phyloP scores from a whole-genome alignment of 23 tunicate species.

The Oikopleura albicans region DNA sequence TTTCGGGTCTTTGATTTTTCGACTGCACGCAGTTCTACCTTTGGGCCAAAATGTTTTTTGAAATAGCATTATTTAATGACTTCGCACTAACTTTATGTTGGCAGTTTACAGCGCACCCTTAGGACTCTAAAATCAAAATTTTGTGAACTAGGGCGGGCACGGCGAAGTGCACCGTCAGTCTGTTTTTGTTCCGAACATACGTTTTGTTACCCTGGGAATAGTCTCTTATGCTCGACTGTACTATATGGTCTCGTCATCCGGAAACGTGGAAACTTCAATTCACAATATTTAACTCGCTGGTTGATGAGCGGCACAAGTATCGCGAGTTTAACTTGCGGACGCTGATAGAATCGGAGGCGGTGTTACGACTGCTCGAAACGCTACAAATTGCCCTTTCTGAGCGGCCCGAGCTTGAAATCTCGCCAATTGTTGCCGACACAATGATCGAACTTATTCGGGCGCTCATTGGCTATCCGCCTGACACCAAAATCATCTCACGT shows the following conservation, averaged over 20 bases:
- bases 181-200: no score
- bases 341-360: constrained; percentile 31
- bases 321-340: constrained; percentile 60
- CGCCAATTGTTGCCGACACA: not conserved
- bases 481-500: constrained; percentile 26
- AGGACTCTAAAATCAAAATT: no score
- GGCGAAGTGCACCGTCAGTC: no score
- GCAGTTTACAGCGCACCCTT: no score
- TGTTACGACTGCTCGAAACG: constrained; percentile 16
- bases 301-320: constrained; percentile 17
- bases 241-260: not conserved
- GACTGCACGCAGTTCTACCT: no score
- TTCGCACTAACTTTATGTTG: no score
- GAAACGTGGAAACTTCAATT: not conserved
- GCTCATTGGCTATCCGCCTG: constrained; percentile 58
- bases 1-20: no score
- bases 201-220: no score
- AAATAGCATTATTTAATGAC: no score
- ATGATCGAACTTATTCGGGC: constrained; percentile 48
- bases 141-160: no score
- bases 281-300: not conserved
- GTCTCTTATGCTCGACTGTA: not conserved
- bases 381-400: constrained; percentile 1
- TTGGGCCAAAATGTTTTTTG: no score
- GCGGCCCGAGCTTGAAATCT: not conserved